Percentiles rank a stretch among this genome's conserved stretches.
Conservation (phyloP, 2,113 vertebrate genomes). For the Pelobates fuscus region DNA sequence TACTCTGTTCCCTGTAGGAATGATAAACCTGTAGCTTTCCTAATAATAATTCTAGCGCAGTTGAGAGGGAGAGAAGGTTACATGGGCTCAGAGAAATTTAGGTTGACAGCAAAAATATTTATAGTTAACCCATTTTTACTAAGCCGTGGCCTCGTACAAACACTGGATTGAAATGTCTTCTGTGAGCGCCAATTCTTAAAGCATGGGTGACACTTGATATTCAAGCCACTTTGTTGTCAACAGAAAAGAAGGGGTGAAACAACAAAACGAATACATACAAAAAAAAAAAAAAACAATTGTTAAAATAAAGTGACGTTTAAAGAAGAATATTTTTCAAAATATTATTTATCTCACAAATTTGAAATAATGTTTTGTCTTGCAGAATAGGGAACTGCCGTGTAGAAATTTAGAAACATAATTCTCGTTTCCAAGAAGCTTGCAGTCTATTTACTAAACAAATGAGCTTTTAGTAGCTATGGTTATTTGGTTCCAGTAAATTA, state of each 20-base stretch:
- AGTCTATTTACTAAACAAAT: too few relatives aligned
- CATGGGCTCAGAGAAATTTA: constrained; percentile 56
- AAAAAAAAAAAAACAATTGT: constrained; percentile 39
- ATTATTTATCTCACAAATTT: too few relatives aligned
- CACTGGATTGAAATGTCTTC: constrained; percentile 66
- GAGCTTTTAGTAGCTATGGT: too few relatives aligned
- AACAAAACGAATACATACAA: neutral
- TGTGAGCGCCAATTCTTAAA: constrained; percentile 69
- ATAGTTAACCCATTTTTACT: constrained; percentile 65
- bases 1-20: constrained; percentile 41
- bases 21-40: constrained; percentile 49
- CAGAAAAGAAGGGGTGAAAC: constrained; percentile 58
- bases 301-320: neutral
- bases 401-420: too few relatives aligned
- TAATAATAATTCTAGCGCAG: constrained; percentile 55
- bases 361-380: too few relatives aligned
- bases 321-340: neutral
- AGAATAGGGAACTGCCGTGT: too few relatives aligned
- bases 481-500: too few relatives aligned
- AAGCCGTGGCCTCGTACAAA: constrained; percentile 56
- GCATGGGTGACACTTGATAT: constrained; percentile 70
- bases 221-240: constrained; percentile 58
- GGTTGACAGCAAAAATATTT: constrained; percentile 66
- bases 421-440: too few relatives aligned
- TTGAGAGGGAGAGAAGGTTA: constrained; percentile 43